Evolutionary conservation across 2,888 invertebrate species (phyloP), one percentile per base, ranked within the genome.

Genomic region (Eristalis tenax): DNA sequence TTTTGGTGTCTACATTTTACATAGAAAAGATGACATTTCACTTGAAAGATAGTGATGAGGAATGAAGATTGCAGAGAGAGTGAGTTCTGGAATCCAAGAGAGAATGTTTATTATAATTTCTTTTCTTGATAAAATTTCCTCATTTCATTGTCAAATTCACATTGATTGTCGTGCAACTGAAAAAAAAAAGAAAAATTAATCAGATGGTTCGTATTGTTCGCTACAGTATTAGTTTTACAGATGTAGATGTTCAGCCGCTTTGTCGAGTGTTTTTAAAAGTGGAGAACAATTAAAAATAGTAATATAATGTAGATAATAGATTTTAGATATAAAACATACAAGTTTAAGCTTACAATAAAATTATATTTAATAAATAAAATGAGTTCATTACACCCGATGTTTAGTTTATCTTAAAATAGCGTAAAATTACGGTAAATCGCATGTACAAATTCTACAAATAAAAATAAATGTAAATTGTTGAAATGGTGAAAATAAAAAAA

Each of bases 401-500:
- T 66, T 80, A 66, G 40, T 78, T 78, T 70, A 61, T 69, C 75
- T 18, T 71, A 43, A 70, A 59, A 59, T 69, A 85, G 64, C 50
- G 18, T 69, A 75, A 76, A 66, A 76, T 64, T 71, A 75, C 61
- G 63, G 75, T 79, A 43, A 83, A 71, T 35, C 76, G 56, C 70
- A 76, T 87, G 87, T 87, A 87, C 87, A 87, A 87, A 87, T 80
- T 87, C 83, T 87, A 83, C 83, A 87, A 80, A 28, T 50, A 68
- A 43, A 68, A 74, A 77, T 59, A 68, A 65, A 80, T 83, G 86
- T 83, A 82, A 79, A 83, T 80, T 83, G 83, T 87, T 87, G 57
- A 83, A 83, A 26, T 50, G 18, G 15, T 59, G 5, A n/a, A 63
- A 73, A 63, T 56, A 70, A 23, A 64, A 64, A 18, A 65, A 65